Evolutionary conservation across 2,797 vertebrate genomes (phyloP).

Genomic region (Sebastiscus tertius): DNA sequence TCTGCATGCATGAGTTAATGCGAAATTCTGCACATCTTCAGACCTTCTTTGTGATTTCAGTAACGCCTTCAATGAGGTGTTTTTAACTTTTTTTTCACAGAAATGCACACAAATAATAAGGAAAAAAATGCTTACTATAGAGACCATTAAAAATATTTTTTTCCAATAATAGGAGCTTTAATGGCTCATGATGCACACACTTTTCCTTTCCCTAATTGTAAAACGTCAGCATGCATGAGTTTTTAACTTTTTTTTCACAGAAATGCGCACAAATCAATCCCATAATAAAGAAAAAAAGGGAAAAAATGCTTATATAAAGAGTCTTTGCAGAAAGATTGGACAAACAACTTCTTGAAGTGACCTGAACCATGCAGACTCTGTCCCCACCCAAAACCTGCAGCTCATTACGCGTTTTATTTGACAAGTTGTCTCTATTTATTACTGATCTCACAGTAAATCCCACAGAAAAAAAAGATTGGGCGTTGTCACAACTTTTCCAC

Average conservation of each 20-base stretch:
- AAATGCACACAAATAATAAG: neutral
- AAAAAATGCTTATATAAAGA: neutral
- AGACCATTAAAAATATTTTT: neutral
- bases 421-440: neutral
- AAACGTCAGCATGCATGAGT: neutral
- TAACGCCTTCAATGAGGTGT: neutral
- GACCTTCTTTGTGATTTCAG: neutral
- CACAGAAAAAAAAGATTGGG: conserved; percentile 36
- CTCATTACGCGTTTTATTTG: too few relatives aligned
- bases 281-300: neutral
- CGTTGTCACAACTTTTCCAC: conserved; percentile 62
- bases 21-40: neutral
- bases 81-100: neutral
- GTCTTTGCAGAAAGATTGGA: neutral
- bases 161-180: neutral
- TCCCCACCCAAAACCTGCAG: conserved; percentile 1
- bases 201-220: neutral
- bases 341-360: neutral
- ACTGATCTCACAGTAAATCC: neutral
- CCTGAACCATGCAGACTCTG: neutral
- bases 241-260: too few relatives aligned
- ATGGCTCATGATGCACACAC: neutral
- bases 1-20: neutral
- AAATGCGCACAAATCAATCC: neutral
- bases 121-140: too few relatives aligned